These are phyloP conservation scores for Athripsodes cinereus DNA, from an alignment of 2,888 invertebrate species.

Conservation along the genomic window DNA sequence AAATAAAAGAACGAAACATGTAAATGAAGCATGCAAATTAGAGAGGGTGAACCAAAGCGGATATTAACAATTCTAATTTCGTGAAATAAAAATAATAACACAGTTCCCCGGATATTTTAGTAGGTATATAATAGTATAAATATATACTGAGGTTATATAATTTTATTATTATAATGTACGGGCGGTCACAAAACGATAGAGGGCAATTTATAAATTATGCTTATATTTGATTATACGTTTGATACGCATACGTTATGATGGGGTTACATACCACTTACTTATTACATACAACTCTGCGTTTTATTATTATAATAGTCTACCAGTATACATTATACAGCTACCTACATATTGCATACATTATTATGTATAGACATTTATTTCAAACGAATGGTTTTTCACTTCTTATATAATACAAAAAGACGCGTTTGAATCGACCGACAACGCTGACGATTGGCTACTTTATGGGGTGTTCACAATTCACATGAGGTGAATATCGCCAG, in stretches of 20 bases:
- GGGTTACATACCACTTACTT: neutral
- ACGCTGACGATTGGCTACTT: too few species aligned
- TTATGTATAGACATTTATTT: too few species aligned
- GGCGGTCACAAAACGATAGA: neutral
- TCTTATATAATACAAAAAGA: too few species aligned
- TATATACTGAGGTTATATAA: neutral
- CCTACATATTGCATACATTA: too few species aligned
- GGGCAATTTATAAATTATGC: constrained; percentile 17
- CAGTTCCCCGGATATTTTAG: constrained; percentile 5
- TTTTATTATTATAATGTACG: neutral
- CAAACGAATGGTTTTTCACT: too few species aligned
- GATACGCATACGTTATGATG: neutral
- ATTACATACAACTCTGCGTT: neutral
- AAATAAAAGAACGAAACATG: constrained; percentile 12
- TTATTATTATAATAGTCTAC: too few species aligned
- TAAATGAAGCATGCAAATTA: constrained; percentile 20
- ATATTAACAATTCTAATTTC: constrained; percentile 26
- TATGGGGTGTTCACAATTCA: too few species aligned
- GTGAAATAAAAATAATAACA: constrained; percentile 25
- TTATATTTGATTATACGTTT: constrained; percentile 22
- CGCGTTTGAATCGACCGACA: too few species aligned
- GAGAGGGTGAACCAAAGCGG: constrained; percentile 21
- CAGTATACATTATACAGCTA: too few species aligned
- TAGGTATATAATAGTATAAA: neutral
- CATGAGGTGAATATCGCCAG: too few species aligned